phyloP scores from a whole-genome alignment of 2,113 vertebrate species.

The Chaetorhynchus papuensis region DNA sequence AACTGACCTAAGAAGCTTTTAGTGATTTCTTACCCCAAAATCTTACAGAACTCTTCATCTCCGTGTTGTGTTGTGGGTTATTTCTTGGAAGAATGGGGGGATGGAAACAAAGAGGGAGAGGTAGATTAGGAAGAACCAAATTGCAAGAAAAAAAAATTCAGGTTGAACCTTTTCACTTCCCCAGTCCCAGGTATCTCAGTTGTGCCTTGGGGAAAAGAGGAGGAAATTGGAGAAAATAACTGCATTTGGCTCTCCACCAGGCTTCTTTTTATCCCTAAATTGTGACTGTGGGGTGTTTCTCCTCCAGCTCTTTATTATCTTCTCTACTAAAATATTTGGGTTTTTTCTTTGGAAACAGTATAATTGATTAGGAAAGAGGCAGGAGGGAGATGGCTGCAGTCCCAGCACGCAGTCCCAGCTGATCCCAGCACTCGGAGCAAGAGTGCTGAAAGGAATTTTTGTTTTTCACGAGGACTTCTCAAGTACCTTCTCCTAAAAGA shows the following conservation, averaged over 20 bases:
- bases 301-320: neutral
- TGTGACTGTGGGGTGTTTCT: neutral
- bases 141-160: neutral
- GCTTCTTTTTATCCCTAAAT: neutral
- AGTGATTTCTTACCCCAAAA: neutral
- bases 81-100: neutral
- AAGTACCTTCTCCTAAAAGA: neutral
- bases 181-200: neutral
- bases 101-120: neutral
- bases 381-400: neutral
- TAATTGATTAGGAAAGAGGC: neutral
- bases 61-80: fast-evolving
- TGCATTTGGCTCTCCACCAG: neutral
- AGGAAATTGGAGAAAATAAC: neutral
- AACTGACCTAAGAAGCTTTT: neutral
- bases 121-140: neutral
- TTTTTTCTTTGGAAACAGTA: neutral
- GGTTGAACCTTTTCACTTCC: neutral
- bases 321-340: neutral
- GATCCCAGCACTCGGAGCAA: neutral
- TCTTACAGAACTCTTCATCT: neutral
- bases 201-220: neutral
- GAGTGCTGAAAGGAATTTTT: neutral
- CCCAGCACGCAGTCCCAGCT: neutral
- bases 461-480: neutral